Evolutionary conservation across 2,113 vertebrate genomes (phyloP).

Genomic region (Anarhynchus alexandrinus): DNA sequence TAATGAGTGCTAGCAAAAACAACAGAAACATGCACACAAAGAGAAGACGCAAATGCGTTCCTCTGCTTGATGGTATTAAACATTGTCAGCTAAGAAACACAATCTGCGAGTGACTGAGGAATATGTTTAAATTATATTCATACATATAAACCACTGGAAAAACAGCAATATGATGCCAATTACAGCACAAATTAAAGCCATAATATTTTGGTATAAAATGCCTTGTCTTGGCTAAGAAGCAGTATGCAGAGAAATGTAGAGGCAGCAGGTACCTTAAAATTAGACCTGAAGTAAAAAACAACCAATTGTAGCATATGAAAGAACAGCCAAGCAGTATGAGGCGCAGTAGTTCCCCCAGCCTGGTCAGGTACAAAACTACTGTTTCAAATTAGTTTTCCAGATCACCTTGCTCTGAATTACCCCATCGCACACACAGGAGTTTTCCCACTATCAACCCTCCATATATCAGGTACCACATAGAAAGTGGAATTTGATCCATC

Average conservation of each 20-base stretch:
- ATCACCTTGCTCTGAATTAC: neutral
- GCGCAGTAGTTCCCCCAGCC: neutral
- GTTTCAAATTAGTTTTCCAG: neutral
- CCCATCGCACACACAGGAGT: rapidly evolving
- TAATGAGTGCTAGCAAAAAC: neutral
- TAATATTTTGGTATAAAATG: neutral
- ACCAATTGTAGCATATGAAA: neutral
- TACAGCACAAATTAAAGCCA: neutral
- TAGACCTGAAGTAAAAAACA: neutral
- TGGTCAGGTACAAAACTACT: neutral
- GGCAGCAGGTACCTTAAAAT: neutral
- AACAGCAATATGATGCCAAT: neutral
- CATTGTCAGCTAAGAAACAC: neutral
- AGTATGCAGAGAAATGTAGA: neutral
- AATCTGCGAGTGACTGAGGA: neutral
- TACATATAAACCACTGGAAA: neutral
- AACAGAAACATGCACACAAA: neutral
- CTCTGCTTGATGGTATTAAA: neutral
- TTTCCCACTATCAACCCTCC: neutral
- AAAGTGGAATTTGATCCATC: neutral
- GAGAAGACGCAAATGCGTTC: neutral
- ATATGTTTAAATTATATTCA: neutral
- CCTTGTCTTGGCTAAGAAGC: neutral
- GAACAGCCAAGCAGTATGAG: neutral
- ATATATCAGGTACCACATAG: rapidly evolving